Conservation (phyloP, 2,888 invertebrate species). For the Chymomyza procnemis region DNA sequence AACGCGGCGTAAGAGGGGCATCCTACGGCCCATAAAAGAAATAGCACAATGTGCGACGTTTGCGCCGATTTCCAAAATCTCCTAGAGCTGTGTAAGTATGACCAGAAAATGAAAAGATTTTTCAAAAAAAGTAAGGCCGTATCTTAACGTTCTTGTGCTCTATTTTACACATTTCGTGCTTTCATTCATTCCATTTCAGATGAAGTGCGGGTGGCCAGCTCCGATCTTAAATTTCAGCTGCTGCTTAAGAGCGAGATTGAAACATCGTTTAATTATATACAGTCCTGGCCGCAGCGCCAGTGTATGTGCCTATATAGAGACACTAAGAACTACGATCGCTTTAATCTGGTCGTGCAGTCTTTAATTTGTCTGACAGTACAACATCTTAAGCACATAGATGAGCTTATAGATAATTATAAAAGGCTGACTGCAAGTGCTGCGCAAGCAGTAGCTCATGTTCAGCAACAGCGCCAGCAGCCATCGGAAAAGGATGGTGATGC, state of each 20-base stretch:
- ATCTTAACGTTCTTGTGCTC: neutral
- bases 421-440: constrained; percentile 71
- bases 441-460: constrained; percentile 55
- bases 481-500: constrained; percentile 15
- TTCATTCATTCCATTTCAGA: constrained; percentile 79
- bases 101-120: constrained; percentile 8
- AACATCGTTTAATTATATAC: constrained; percentile 89
- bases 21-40: constrained; percentile 26
- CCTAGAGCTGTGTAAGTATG: constrained; percentile 88
- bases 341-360: constrained; percentile 92
- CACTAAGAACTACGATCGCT: constrained; percentile 93
- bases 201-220: constrained; percentile 88
- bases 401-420: constrained; percentile 80
- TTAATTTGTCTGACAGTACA: constrained; percentile 90
- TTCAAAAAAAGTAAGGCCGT: neutral
- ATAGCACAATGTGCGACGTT: constrained; percentile 90
- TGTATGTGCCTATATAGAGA: constrained; percentile 97
- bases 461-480: constrained; percentile 32
- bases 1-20: constrained; percentile 35
- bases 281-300: constrained; percentile 94
- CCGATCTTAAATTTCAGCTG: constrained; percentile 84
- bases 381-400: constrained; percentile 87
- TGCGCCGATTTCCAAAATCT: constrained; percentile 96
- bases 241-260: constrained; percentile 90
- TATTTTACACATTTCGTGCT: constrained; percentile 12